Conservation (phyloP, 1,140 invertebrate species). For the Palaemon carinicauda region DNA sequence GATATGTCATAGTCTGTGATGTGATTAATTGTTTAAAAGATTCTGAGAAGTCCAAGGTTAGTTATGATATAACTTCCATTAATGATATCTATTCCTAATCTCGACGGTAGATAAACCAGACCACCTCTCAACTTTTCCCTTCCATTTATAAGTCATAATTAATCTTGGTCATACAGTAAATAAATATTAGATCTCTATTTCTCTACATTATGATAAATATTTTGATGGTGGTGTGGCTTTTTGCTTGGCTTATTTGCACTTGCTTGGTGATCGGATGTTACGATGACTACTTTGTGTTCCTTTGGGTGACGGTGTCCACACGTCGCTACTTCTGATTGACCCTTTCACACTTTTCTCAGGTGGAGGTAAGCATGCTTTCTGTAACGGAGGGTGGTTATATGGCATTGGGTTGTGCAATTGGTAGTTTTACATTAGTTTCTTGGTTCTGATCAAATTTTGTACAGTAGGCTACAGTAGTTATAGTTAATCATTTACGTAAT, state of each 20-base stretch:
- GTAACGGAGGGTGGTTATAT: not conserved
- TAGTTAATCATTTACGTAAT: too few relatives aligned
- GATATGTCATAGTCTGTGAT: too few relatives aligned
- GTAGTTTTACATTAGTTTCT: not conserved
- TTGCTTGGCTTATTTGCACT: conserved; percentile 24
- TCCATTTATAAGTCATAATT: too few relatives aligned
- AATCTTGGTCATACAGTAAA: too few relatives aligned
- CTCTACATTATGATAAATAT: not conserved
- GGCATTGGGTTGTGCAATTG: not conserved
- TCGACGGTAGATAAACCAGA: too few relatives aligned
- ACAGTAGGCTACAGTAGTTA: too few relatives aligned
- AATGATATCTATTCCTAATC: too few relatives aligned
- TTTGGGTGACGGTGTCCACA: conserved; percentile 6
- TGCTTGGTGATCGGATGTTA: conserved; percentile 41
- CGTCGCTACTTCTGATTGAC: not conserved
- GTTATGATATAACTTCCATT: too few relatives aligned
- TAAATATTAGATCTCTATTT: not conserved
- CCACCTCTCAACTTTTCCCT: too few relatives aligned
- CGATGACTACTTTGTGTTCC: not conserved
- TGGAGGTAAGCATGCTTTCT: conserved; percentile 39
- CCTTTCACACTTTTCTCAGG: conserved; percentile 20
- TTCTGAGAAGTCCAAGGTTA: too few relatives aligned
- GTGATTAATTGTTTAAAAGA: too few relatives aligned
- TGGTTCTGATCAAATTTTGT: too few relatives aligned
- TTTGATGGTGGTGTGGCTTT: not conserved